Base-by-base conservation (phyloP, 2,797 vertebrate species). In the Tenualosa thibaudeaui region DNA sequence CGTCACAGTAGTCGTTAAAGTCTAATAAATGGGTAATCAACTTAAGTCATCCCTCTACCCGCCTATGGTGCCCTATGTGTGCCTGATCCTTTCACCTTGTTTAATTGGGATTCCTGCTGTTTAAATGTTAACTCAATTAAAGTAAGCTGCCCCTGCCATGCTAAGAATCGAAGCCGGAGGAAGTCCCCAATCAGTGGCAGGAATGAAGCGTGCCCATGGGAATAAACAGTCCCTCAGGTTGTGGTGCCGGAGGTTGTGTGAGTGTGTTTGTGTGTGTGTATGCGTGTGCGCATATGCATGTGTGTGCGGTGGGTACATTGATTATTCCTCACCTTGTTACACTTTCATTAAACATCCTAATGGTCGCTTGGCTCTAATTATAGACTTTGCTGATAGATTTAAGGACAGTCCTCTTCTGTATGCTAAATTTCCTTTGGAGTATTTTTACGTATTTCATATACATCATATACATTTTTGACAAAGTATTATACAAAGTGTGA, bases 41-140 rank as follows among this genome's bases (percentile, higher is more conserved):
- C 68, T 37, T 22, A 6, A 19, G 37, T 43, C 40, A 4, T 46
- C 71, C 40, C 37, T 43, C 71, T 37, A 24, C 24, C 71, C 17
- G 15, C 37, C 71, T 43, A 46, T 3, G 17, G 15, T 46, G 71
- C 40, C 40, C 71, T 78, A 40, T 8, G 37, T 40, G 71, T 13
- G 37, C 26, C 71, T 78, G 40, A 1, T 78, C 71, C n/a, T 62
- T 78, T 78, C 22, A 78, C 37, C 71, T 78, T 5, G 0, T 6
- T 46, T 78, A 78, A 78, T 46, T 78, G 37, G 71, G 71, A 78
- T 78, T 46, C 71, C 71, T 78, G 71, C 71, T 78, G 71, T 78
- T 78, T 78, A 78, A 78, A 78, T 78, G 71, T 78, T 78, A 78
- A 78, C 71, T 78, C 71, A 78, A 78, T 78, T 78, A 78, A 78